Evolutionary conservation across 2,113 vertebrate genomes (phyloP), one percentile per base, ranked within the genome.

Genomic region (Clarias macrocephalus): DNA sequence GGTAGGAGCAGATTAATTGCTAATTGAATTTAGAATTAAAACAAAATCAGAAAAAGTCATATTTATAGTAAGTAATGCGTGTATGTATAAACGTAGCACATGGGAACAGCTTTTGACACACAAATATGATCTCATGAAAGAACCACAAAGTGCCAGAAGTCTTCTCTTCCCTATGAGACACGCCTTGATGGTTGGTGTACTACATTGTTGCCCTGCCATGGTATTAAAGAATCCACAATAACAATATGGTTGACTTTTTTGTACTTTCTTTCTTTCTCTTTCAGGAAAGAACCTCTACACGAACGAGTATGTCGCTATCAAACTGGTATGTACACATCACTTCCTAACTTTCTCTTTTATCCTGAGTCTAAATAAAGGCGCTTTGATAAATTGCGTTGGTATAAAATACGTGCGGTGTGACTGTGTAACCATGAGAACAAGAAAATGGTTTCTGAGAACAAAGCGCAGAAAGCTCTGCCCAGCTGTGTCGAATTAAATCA

Each of bases 301-400:
- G 92, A 97, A 97, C 91, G 96, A 97, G 91, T 97, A 97, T 88
- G 96, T 97, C 95, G 96, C 96, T 88, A 97, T 97, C 93, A 97
- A 97, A 95, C 95, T 97, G 96, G 96, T 97, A 88, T 95, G 96
- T 96, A 90, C 42, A 42, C 56, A 42, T 65, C 21, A 56, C 1
- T 72, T 59, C 82, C 33, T 76, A 60, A 37, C 56, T 21, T 33
- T 33, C 18, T 18, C 9, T 48, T 48, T 48, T 48, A 7, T 23
- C 28, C 33, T 57, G 5, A 79, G 10, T 37, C 48, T n/a, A 56
- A 56, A 56, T 5, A 57, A 54, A 56, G 25, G 37, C 4, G 75
- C 52, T 77, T 48, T 52, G 73, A 76, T 76, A 13, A 76, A 52
- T n/a, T 52, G 42, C 7, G 68, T 19, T 23, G 3, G 77, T 33